A percentile compares a stretch with the other conserved stretches of the same genome.
phyloP scores from a whole-genome alignment of 2,888 invertebrate genomes.

The Brenthis ino region DNA sequence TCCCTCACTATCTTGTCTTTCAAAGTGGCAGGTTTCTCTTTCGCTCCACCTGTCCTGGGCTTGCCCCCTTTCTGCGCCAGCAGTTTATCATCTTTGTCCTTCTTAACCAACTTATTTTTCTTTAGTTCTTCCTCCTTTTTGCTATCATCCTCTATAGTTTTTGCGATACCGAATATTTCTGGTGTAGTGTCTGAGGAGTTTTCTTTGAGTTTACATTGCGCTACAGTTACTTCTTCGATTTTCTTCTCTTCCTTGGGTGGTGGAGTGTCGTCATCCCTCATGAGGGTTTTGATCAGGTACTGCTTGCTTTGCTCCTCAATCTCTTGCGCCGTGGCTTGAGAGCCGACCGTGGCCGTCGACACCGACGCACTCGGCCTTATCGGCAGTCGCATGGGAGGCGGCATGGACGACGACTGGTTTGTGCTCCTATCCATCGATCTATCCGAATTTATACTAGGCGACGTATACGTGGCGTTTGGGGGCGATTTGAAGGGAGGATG shows the following conservation, averaged over 20 bases:
- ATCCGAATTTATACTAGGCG: constrained; percentile 40
- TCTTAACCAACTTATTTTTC: constrained; percentile 49
- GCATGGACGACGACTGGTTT: constrained; percentile 55
- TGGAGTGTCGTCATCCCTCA: constrained; percentile 92
- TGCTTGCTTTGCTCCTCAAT: constrained; percentile 87
- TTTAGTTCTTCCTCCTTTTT: constrained; percentile 54
- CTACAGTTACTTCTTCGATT: constrained; percentile 77
- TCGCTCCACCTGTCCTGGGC: constrained; percentile 62
- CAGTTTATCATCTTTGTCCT: constrained; percentile 61
- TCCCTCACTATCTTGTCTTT: constrained; percentile 72
- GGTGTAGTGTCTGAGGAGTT: constrained; percentile 66
- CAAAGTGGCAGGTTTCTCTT: constrained; percentile 69
- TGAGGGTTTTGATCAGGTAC: constrained; percentile 94
- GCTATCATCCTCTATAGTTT: constrained; percentile 61
- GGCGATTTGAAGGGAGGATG: constrained; percentile 54
- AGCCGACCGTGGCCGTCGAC: constrained; percentile 71
- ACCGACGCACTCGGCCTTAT: constrained; percentile 58
- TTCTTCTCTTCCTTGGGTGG: constrained; percentile 83
- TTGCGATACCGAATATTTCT: constrained; percentile 82
- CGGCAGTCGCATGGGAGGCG: constrained; percentile 67
- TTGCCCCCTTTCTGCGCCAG: constrained; percentile 68
- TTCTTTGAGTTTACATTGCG: constrained; percentile 65
- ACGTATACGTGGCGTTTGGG: constrained; percentile 48
- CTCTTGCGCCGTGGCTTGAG: constrained; percentile 79
- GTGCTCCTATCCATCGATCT: constrained; percentile 34